Percentiles rank a stretch among this genome's conserved stretches.
phyloP scores from a whole-genome alignment of 1,140 invertebrate species.

The Branchinecta lindahli region DNA sequence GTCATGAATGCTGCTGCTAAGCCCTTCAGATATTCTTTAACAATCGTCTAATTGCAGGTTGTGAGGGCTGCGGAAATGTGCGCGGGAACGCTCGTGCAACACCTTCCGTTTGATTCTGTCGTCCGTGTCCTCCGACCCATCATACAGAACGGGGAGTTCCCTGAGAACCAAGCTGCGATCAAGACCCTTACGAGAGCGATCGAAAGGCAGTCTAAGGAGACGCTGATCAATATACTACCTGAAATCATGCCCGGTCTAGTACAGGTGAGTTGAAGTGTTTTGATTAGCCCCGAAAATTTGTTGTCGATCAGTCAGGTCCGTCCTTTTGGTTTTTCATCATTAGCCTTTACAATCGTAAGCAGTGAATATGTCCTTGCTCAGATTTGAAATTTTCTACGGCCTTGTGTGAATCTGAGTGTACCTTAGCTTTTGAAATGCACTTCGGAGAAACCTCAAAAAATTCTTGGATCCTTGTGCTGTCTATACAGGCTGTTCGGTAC shows the following conservation, averaged over 20 bases:
- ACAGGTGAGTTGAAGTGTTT: constrained; percentile 39
- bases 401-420: too few relatives aligned
- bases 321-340: too few relatives aligned
- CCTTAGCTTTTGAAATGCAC: too few relatives aligned
- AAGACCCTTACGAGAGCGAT: constrained; percentile 80
- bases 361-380: too few relatives aligned
- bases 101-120: constrained; percentile 50
- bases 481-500: too few relatives aligned
- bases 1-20: too few relatives aligned
- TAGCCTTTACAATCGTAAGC: too few relatives aligned
- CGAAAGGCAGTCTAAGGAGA: constrained; percentile 46
- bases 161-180: constrained; percentile 72
- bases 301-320: not conserved
- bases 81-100: constrained; percentile 50
- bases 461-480: too few relatives aligned
- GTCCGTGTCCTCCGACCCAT: constrained; percentile 56
- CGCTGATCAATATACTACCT: constrained; percentile 52
- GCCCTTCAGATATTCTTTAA: too few relatives aligned
- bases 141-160: constrained; percentile 66
- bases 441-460: too few relatives aligned
- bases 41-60: constrained; percentile 30
- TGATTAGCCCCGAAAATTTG: not conserved
- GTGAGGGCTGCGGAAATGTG: constrained; percentile 44
- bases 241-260: constrained; percentile 75
- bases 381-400: too few relatives aligned